Conservation (phyloP, 2,113 vertebrate species). For the Scophthalmus maximus region DNA sequence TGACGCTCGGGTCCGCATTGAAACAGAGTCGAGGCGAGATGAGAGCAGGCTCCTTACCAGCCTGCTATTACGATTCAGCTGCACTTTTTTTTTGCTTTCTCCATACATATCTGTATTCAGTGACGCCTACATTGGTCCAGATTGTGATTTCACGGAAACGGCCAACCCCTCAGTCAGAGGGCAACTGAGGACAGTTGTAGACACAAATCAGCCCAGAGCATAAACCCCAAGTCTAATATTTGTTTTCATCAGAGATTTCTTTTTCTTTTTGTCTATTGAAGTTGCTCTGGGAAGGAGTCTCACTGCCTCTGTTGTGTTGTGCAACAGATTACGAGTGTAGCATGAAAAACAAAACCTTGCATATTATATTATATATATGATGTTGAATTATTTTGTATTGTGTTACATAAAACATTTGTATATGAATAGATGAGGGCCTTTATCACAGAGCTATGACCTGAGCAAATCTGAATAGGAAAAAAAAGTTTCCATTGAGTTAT, state of each 20-base stretch:
- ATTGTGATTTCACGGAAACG: slow-evolving; percentile 3
- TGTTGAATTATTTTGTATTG: too few relatives aligned
- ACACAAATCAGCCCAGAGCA: background rate
- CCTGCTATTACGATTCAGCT: too few relatives aligned
- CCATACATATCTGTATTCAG: too few relatives aligned
- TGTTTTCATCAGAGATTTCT: background rate
- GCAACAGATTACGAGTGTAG: background rate
- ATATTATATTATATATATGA: too few relatives aligned
- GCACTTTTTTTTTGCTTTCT: too few relatives aligned
- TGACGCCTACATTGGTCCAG: background rate
- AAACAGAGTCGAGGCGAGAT: slow-evolving; percentile 28
- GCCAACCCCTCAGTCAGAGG: background rate
- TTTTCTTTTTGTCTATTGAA: too few relatives aligned
- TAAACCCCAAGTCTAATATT: background rate
- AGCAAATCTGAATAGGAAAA: too few relatives aligned
- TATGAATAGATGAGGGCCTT: too few relatives aligned
- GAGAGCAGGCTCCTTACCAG: slow-evolving; percentile 7
- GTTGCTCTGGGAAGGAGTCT: background rate
- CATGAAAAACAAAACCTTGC: background rate
- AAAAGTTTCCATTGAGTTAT: too few relatives aligned
- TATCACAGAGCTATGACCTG: too few relatives aligned
- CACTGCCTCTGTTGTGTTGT: background rate
- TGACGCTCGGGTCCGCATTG: slow-evolving; percentile 38
- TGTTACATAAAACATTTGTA: too few relatives aligned
- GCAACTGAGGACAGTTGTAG: background rate